phyloP scores from a whole-genome alignment of 2,888 invertebrate species.

The Tyria jacobaeae region DNA sequence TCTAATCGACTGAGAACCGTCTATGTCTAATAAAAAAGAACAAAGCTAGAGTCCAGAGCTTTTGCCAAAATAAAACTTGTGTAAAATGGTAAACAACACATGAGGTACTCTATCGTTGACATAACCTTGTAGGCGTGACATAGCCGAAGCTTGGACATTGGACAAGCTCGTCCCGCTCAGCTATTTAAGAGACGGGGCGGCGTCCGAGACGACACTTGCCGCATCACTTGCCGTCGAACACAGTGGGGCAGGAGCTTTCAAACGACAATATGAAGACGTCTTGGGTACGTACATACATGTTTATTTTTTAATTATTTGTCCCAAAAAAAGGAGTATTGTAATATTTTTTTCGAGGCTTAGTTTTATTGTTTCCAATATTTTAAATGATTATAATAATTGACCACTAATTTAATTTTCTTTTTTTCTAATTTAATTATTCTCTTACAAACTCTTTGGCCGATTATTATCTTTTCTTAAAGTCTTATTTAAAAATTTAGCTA shows the following conservation, averaged over 20 bases:
- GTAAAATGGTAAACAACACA: constrained; percentile 23
- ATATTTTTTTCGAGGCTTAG: neutral
- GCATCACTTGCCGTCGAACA: constrained; percentile 62
- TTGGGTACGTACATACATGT: constrained; percentile 75
- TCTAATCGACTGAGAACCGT: no score
- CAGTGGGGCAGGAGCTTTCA: constrained; percentile 46
- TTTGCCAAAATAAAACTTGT: constrained; percentile 16
- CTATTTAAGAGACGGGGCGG: constrained; percentile 72
- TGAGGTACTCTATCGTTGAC: constrained; percentile 50
- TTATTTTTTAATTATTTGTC: constrained; percentile 1
- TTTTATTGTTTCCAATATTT: neutral
- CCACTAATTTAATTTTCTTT: neutral
- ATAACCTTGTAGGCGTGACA: constrained; percentile 68
- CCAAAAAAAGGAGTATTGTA: neutral
- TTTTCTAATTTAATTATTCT: neutral
- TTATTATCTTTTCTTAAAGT: neutral
- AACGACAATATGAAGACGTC: constrained; percentile 64
- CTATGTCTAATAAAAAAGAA: no score
- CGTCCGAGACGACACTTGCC: constrained; percentile 67
- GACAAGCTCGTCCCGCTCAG: constrained; percentile 49
- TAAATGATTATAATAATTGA: neutral
- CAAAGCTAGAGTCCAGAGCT: neutral
- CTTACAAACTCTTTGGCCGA: neutral
- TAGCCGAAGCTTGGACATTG: constrained; percentile 48
- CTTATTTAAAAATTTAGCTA: no score